Conservation (phyloP, 2,797 vertebrate species). For the Iguana delicatissima region DNA sequence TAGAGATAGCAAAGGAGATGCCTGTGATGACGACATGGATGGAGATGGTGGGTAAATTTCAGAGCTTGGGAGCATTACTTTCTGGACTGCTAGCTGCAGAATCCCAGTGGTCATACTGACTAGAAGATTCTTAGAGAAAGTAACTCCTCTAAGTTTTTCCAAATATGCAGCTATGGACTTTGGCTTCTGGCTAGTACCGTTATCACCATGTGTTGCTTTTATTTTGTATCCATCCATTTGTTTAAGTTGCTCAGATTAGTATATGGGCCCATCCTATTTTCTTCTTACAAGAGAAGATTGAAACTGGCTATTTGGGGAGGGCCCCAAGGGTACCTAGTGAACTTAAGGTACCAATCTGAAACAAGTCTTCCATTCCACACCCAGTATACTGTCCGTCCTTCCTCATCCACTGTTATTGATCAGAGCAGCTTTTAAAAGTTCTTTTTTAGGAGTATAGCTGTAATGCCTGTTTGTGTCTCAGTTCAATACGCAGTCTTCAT, state of each 20-base stretch:
- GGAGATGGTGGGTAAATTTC: conserved; percentile 88
- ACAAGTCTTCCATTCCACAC: not conserved
- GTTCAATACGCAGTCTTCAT: too few species aligned
- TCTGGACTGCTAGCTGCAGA: too few species aligned
- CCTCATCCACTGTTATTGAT: not conserved
- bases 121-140: not conserved
- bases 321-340: not conserved
- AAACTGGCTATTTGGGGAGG: not conserved
- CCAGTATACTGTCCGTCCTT: too few species aligned
- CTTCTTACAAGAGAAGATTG: not conserved
- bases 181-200: not conserved
- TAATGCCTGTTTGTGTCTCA: too few species aligned
- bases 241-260: not conserved
- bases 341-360: not conserved
- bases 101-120: too few species aligned
- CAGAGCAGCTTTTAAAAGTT: not conserved
- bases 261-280: not conserved
- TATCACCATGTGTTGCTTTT: not conserved
- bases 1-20: conserved; percentile 91
- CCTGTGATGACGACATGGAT: conserved; percentile 98
- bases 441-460: not conserved
- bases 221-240: not conserved
- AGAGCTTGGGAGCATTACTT: not conserved
- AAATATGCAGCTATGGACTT: not conserved
- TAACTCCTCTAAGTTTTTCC: not conserved